phyloP scores from a whole-genome alignment of 2,888 invertebrate species.

The Cephus spinipes region DNA sequence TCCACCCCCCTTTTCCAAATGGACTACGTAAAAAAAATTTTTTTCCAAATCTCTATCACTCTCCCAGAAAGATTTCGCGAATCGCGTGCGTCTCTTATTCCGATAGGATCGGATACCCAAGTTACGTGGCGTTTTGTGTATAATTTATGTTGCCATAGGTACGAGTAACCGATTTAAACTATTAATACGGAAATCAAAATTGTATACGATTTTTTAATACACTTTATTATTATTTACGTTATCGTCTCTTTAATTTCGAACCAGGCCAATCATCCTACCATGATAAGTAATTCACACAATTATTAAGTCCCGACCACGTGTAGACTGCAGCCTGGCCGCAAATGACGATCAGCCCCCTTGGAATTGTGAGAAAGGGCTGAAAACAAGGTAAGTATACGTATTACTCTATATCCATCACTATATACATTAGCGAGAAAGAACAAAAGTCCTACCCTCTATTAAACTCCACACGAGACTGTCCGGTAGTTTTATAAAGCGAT shows the following conservation, averaged over 20 bases:
- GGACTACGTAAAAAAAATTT: no score
- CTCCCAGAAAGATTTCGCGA: not conserved
- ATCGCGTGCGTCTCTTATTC: not conserved
- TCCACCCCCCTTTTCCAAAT: no score
- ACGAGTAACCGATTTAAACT: slow-evolving; percentile 7
- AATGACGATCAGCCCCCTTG: not conserved
- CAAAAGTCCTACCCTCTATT: not conserved
- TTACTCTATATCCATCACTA: not conserved
- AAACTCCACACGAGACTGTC: not conserved
- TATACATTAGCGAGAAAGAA: not conserved
- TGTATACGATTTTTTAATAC: slow-evolving; percentile 65
- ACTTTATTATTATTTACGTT: slow-evolving; percentile 63
- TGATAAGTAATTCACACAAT: not conserved
- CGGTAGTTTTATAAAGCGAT: not conserved
- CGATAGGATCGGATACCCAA: not conserved
- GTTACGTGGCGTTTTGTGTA: slow-evolving; percentile 32
- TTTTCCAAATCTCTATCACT: not conserved
- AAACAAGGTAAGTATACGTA: not conserved
- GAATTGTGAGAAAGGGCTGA: not conserved
- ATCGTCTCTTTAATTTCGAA: not conserved
- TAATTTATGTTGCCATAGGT: slow-evolving; percentile 52
- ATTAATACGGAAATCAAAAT: slow-evolving; percentile 57
- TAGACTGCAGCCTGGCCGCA: not conserved
- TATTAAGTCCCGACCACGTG: not conserved
- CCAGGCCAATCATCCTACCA: not conserved